Percentiles rank a stretch among this genome's conserved stretches.
Evolutionary conservation across 1,140 invertebrate genomes (phyloP).

Genomic region (Drosophila subobscura): DNA sequence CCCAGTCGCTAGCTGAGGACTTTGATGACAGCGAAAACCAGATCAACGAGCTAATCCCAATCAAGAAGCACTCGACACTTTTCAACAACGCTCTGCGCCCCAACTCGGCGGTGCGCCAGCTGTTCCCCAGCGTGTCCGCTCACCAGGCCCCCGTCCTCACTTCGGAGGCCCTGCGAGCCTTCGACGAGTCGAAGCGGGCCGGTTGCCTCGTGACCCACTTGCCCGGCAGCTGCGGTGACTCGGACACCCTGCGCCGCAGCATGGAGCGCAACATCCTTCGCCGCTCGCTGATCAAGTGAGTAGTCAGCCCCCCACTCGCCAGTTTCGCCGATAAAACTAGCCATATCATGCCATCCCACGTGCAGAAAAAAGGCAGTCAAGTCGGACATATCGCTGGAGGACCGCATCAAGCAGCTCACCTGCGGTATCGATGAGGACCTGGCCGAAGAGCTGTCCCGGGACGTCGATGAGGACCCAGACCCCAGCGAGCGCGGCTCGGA

Average conservation of each 20-base stretch:
- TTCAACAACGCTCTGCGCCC: slow-evolving; percentile 83
- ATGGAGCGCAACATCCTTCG: slow-evolving; percentile 90
- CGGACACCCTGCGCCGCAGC: slow-evolving; percentile 86
- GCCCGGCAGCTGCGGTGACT: slow-evolving; percentile 84
- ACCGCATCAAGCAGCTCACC: slow-evolving; percentile 91
- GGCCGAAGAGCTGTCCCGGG: slow-evolving; percentile 59
- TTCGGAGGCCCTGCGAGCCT: slow-evolving; percentile 86
- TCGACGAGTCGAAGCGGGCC: slow-evolving; percentile 87
- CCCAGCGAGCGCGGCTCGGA: slow-evolving; percentile 47
- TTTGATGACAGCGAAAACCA: slow-evolving; percentile 77
- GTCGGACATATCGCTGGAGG: slow-evolving; percentile 88
- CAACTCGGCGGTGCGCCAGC: slow-evolving; percentile 89
- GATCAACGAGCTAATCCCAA: slow-evolving; percentile 80
- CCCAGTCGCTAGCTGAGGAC: slow-evolving; percentile 59
- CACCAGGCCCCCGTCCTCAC: slow-evolving; percentile 87
- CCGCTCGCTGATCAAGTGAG: slow-evolving; percentile 88
- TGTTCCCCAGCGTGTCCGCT: slow-evolving; percentile 86
- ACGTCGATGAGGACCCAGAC: slow-evolving; percentile 51
- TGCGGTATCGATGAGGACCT: slow-evolving; percentile 89
- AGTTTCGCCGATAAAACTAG: no score
- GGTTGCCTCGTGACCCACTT: slow-evolving; percentile 84
- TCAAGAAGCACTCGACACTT: slow-evolving; percentile 82
- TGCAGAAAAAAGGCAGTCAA: slow-evolving; percentile 85
- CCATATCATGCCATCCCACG: no score
- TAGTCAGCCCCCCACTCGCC: slow-evolving; percentile 31